Base-by-base conservation (phyloP, 2,888 invertebrate species). In the Nomada flava region DNA sequence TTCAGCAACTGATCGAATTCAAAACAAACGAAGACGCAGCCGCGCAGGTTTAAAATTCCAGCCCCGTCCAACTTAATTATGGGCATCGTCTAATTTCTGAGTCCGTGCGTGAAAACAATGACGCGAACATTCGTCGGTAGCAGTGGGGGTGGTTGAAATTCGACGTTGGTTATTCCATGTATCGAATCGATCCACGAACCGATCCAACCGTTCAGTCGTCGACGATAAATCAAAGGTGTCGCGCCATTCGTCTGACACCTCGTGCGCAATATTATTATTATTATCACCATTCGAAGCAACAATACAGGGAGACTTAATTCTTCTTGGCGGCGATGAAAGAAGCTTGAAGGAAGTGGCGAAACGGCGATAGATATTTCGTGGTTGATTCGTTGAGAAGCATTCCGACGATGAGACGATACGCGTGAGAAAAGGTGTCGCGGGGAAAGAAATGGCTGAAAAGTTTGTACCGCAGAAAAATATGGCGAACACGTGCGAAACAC, bases 81-180 rank as follows among this genome's bases (percentile, higher is more conserved):
- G 90, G 91, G 76, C 92, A 91, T 90, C 91, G 84, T 91, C 91
- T 90, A 92, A 92, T 91, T 92, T 89, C 86, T 85, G 82, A 86
- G 87, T 84, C 84, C 70, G 78, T 77, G 76, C 81, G 76, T 87
- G 79, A 86, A 90, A 91, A 91, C 92, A 92, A 90, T 91, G 89
- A 70, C 74, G 74, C 74, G 85, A 67, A 76, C 83, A 83, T 23
- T 2, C 53, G 18, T 1, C 80, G 73, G 79, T 13, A 29, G 62
- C 23, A 76, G 84, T 76, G 86, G 83, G 79, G 87, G 20, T 55
- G 62, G 62, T 74, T 85, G 76, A 82, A 84, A 87, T 83, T 88
- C 72, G 77, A 74, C 79, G 79, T 71, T 82, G 82, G 76, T 76
- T 75, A 65, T 79, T 82, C 83, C 52, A 20, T 62, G 70, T 70